These are phyloP conservation scores for Agrotis segetum DNA, from an alignment of 2,888 invertebrate genomes.

Conservation along the genomic window DNA sequence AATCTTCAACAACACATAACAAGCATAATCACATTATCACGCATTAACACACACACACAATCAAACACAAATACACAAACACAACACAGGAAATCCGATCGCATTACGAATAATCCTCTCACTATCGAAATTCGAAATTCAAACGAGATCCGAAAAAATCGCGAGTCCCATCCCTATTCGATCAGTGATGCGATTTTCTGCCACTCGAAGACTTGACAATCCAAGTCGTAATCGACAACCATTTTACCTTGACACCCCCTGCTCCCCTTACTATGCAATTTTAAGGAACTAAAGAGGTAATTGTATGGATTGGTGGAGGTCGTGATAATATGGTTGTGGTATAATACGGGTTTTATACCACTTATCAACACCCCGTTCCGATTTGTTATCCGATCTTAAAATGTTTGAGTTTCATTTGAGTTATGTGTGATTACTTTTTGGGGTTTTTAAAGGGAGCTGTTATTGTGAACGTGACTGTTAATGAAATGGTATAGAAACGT, in stretches of 20 bases:
- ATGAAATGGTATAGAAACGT: not conserved
- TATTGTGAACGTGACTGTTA: not conserved
- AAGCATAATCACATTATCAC: slow-evolving; percentile 36
- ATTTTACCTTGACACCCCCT: slow-evolving; percentile 45
- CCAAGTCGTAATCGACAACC: slow-evolving; percentile 73
- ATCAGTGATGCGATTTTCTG: slow-evolving; percentile 84
- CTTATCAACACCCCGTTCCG: slow-evolving; percentile 73
- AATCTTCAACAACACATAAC: slow-evolving; percentile 7
- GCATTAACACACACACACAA: slow-evolving; percentile 23
- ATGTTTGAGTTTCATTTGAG: slow-evolving; percentile 75
- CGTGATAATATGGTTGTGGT: slow-evolving; percentile 59
- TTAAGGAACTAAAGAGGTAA: slow-evolving; percentile 21
- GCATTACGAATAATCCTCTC: slow-evolving; percentile 63
- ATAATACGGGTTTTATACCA: slow-evolving; percentile 72
- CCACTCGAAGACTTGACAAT: slow-evolving; percentile 82
- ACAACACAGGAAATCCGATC: slow-evolving; percentile 50
- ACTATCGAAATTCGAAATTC: slow-evolving; percentile 69
- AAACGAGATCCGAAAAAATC: slow-evolving; percentile 64
- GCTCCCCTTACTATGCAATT: slow-evolving; percentile 12
- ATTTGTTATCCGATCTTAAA: slow-evolving; percentile 73
- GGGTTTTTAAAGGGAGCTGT: slow-evolving; percentile 29
- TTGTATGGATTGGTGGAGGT: slow-evolving; percentile 12
- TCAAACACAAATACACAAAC: slow-evolving; percentile 22
- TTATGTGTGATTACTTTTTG: slow-evolving; percentile 62
- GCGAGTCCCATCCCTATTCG: slow-evolving; percentile 62